Evolutionary conservation across 2,113 vertebrate genomes (phyloP).

Genomic region (Astatotilapia flaviijosephi): DNA sequence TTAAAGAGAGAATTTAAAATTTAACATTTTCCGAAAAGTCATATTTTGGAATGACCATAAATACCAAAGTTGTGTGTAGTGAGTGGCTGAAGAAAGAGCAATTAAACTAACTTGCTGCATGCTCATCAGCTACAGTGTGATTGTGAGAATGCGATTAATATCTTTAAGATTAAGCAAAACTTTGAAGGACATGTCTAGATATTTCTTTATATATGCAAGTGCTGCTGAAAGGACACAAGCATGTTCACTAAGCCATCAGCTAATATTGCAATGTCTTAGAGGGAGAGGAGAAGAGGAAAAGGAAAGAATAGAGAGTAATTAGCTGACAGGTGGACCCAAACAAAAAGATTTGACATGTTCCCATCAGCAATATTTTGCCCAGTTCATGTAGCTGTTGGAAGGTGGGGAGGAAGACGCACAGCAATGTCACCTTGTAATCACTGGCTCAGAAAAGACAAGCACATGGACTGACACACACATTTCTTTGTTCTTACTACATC

Average conservation of each 20-base stretch:
- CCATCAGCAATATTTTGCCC: background rate
- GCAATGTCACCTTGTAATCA: constrained; percentile 11
- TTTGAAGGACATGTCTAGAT: background rate
- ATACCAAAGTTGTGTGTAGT: background rate
- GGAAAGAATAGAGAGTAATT: background rate
- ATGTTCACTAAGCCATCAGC: background rate
- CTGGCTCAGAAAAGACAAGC: background rate
- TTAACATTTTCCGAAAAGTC: background rate
- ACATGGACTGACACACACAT: background rate
- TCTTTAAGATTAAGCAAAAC: background rate
- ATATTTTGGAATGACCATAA: background rate
- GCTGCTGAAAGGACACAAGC: background rate
- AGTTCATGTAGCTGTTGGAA: background rate
- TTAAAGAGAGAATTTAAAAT: background rate
- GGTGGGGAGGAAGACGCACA: background rate
- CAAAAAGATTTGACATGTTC: background rate
- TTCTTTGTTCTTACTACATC: background rate
- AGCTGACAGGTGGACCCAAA: background rate
- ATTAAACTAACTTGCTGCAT: background rate
- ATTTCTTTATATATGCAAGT: background rate
- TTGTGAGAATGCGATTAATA: background rate
- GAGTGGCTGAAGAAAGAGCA: background rate
- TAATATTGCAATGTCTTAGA: background rate
- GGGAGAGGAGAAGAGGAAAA: background rate
- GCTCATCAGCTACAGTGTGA: background rate